Base-by-base conservation (phyloP, 2,888 invertebrate genomes). In the Leptodirus hochenwartii region DNA sequence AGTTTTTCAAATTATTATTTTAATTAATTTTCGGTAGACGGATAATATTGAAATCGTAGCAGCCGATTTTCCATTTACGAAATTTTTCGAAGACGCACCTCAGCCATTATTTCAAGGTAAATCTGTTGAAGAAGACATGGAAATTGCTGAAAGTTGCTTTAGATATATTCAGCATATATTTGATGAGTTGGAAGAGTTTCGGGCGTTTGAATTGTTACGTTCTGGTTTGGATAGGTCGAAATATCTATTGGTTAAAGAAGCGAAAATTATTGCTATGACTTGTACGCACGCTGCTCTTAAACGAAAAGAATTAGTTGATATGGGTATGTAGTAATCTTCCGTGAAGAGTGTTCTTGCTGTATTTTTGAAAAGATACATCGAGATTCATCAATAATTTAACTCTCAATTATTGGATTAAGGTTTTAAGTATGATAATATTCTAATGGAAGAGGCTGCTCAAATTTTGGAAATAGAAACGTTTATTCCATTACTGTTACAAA, bases 221-320 rank as follows among this genome's bases (percentile, higher is more conserved):
- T 91, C 88, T 27, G 98, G 98, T 1, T 60, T 91, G 27, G 98
- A 99, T 53, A 65, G 98, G 27, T 90, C 95, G 0, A 87, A 93
- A 47, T 98, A 98, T 57, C 61, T 99, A 32, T 61, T 98, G 30
- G 95, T 98, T 0, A 91, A 93, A 50, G 98, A 99, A 53, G 96
- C 98, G 0, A 98, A 96, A 60, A 93, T 99, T 31, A 98, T 99
- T 42, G 98, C 98, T 2, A 99, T 99, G 98, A 99, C 98, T 1
- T 99, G 98, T 60, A 99, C 98, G 0, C 98, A 99, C 55, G 98
- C 98, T 1, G 98, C 98, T 0, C 62, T 99, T 8, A 93, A 96
- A 50, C 66, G 98, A 15, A 79, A 88, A 29, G 98, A 99, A 53
- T 62, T 99, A 3, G 96, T 98, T 0, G 84, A 88, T 49, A 75